phyloP scores from a whole-genome alignment of 2,888 invertebrate species.

The Lottia gigantea region DNA sequence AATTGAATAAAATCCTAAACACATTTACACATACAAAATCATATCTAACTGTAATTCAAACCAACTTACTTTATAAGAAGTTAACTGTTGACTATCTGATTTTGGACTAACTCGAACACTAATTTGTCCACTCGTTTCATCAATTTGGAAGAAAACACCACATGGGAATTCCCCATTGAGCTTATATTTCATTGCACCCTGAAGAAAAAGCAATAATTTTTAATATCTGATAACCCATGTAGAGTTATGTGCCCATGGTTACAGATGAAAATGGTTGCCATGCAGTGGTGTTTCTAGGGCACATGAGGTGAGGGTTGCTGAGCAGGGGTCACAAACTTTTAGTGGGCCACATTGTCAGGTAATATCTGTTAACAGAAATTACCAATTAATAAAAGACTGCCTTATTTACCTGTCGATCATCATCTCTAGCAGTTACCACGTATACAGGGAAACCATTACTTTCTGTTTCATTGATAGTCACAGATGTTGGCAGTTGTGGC shows the following conservation, averaged over 20 bases:
- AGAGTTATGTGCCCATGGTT: no score
- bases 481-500: conserved; percentile 39
- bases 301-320: no score
- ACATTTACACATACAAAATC: no score
- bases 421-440: conserved; percentile 35
- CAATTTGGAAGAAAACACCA: conserved; percentile 52
- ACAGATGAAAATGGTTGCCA: no score
- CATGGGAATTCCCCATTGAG: conserved; percentile 52
- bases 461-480: conserved; percentile 34
- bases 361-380: no score
- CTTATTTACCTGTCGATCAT: conserved; percentile 37
- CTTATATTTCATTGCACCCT: conserved; percentile 42
- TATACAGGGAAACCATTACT: conserved; percentile 31
- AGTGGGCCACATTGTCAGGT: no score
- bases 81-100: conserved; percentile 28
- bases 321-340: no score
- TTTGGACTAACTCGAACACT: conserved; percentile 42
- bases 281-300: no score
- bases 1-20: no score
- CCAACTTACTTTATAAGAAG: conserved; percentile 2
- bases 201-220: background rate
- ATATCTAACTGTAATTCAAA: no score
- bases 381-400: no score
- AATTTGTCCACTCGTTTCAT: conserved; percentile 45
- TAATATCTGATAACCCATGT: no score